phyloP scores from a whole-genome alignment of 2,888 invertebrate species.

The Trilocha varians region DNA sequence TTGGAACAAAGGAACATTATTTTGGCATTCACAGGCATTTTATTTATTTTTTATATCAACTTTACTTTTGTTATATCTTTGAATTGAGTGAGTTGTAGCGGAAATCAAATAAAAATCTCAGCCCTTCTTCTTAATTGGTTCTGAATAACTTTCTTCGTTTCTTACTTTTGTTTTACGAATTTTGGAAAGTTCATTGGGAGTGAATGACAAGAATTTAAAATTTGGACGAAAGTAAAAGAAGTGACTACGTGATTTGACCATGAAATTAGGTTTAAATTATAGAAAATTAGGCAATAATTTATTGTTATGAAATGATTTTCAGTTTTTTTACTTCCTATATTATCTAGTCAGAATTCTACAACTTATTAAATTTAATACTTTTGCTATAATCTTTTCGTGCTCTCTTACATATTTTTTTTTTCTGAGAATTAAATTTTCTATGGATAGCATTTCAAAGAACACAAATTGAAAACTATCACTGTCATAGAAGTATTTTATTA shows the following conservation, averaged over 20 bases:
- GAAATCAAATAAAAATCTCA: background rate
- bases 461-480: too few species aligned
- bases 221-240: too few species aligned
- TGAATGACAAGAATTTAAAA: too few species aligned
- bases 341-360: too few species aligned
- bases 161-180: background rate
- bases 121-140: background rate
- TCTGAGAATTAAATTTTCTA: too few species aligned
- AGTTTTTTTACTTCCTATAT: too few species aligned
- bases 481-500: too few species aligned
- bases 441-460: too few species aligned
- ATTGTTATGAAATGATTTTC: background rate
- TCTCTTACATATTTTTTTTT: too few species aligned
- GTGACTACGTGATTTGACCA: constrained; percentile 5
- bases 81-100: constrained; percentile 14
- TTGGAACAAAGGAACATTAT: constrained; percentile 68
- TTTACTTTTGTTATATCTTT: constrained; percentile 38
- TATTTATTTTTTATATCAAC: constrained; percentile 34
- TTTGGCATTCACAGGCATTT: constrained; percentile 45
- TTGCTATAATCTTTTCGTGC: too few species aligned
- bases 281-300: constrained; percentile 4
- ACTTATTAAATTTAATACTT: too few species aligned
- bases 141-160: background rate
- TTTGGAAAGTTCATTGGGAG: too few species aligned
- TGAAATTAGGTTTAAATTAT: constrained; percentile 5